Conservation (phyloP, 2,113 vertebrate species). For the Heterotis niloticus region DNA sequence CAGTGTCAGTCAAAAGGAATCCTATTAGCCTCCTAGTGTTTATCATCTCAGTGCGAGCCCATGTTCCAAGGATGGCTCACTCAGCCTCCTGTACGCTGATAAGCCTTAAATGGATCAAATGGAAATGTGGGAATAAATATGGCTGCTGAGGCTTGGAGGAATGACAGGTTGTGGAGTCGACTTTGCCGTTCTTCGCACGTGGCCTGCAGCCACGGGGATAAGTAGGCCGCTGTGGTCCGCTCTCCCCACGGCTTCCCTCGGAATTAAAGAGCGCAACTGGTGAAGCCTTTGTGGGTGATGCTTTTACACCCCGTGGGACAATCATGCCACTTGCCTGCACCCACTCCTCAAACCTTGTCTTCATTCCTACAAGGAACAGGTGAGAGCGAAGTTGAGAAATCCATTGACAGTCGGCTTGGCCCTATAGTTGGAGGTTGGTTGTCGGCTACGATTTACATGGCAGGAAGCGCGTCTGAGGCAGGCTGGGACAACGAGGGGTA, state of each 20-base stretch:
- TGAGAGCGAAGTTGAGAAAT: conserved; percentile 1
- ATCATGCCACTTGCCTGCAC: neutral
- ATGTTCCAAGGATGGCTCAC: neutral
- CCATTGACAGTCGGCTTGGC: neutral
- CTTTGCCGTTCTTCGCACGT: neutral
- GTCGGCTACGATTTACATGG: neutral
- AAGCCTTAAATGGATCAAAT: conserved; percentile 21
- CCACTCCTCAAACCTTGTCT: neutral
- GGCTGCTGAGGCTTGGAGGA: neutral
- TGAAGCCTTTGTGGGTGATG: neutral
- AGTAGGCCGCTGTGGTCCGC: neutral
- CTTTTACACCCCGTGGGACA: neutral
- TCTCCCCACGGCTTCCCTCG: conserved; percentile 2
- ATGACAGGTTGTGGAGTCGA: conserved; percentile 1
- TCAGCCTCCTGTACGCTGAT: conserved; percentile 13
- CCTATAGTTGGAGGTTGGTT: neutral
- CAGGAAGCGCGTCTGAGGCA: neutral
- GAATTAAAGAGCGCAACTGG: conserved; percentile 19
- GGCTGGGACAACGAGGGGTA: neutral
- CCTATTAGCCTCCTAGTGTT: conserved; percentile 19
- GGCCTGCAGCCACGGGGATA: conserved; percentile 8
- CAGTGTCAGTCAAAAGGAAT: conserved; percentile 16
- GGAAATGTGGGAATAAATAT: conserved; percentile 10
- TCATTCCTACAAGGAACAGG: conserved; percentile 2
- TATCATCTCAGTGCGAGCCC: conserved; percentile 8